phyloP scores from a whole-genome alignment of 2,797 vertebrate species.

The Gymnothorax reevesii region DNA sequence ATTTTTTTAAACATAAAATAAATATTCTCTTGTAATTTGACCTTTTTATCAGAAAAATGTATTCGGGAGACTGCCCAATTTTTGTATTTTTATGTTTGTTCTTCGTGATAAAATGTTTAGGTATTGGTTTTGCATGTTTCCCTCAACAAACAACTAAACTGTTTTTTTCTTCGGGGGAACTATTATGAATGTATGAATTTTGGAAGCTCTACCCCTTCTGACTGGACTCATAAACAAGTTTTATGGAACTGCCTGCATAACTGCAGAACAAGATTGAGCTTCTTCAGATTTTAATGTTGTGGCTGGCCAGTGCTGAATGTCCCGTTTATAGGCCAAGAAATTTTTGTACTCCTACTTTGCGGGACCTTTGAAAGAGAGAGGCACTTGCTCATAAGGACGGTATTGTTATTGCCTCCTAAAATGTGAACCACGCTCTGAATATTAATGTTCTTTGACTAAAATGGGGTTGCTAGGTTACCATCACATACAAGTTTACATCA shows the following conservation, averaged over 20 bases:
- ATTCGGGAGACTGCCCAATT: background rate
- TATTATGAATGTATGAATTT: background rate
- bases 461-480: conserved; percentile 78
- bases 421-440: conserved; percentile 54
- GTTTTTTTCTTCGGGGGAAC: background rate
- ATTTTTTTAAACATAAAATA: background rate
- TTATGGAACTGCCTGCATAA: background rate
- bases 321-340: conserved; percentile 56
- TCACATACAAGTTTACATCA: conserved; percentile 59
- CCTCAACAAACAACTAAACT: background rate
- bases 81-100: conserved; percentile 26
- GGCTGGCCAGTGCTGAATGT: conserved; percentile 38
- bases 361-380: conserved; percentile 49
- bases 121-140: background rate
- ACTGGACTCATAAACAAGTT: conserved; percentile 10
- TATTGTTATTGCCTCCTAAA: conserved; percentile 72
- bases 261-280: background rate
- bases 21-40: background rate
- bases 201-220: background rate
- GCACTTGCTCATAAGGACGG: conserved; percentile 60
- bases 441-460: conserved; percentile 63
- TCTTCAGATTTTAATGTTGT: conserved; percentile 54
- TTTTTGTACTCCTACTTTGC: conserved; percentile 69
- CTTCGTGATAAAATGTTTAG: conserved; percentile 23
- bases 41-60: conserved; percentile 45